Conservation (phyloP, 2,113 vertebrate genomes). For the Leucopsar rothschildi region DNA sequence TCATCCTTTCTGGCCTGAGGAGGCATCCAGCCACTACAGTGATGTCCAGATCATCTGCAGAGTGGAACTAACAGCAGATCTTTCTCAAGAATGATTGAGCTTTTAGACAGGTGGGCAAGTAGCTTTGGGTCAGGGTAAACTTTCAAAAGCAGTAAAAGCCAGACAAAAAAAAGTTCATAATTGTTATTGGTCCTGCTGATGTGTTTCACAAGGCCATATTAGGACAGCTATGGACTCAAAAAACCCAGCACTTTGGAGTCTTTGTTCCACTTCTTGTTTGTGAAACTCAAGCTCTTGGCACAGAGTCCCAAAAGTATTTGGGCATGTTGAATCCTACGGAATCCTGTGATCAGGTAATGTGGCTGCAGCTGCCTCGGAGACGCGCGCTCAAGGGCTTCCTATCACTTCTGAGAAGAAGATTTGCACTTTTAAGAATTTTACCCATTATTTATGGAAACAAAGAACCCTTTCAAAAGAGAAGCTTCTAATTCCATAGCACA, state of each 20-base stretch:
- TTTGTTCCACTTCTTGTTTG: background rate
- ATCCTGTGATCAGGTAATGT: background rate
- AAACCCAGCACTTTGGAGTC: background rate
- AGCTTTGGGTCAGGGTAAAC: background rate
- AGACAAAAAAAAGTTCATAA: background rate
- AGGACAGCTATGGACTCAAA: background rate
- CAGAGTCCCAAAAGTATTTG: background rate
- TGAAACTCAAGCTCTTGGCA: background rate
- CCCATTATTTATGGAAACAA: slow-evolving; percentile 1
- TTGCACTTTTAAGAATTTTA: background rate
- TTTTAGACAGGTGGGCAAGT: background rate
- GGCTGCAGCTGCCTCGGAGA: background rate
- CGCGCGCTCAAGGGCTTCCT: background rate
- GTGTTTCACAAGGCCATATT: background rate
- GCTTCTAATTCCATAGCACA: background rate
- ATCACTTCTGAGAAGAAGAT: background rate
- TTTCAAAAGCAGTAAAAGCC: background rate
- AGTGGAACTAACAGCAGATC: background rate
- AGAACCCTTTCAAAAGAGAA: background rate
- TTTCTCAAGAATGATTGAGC: background rate
- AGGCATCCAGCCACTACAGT: background rate
- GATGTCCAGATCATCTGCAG: background rate
- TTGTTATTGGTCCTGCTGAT: background rate
- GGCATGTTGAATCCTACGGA: background rate
- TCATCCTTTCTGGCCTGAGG: background rate